A percentile compares a stretch with the other conserved stretches of the same genome.
These are phyloP conservation scores for Apantesis nais DNA, from an alignment of 2,888 invertebrate species.

Conservation along the genomic window DNA sequence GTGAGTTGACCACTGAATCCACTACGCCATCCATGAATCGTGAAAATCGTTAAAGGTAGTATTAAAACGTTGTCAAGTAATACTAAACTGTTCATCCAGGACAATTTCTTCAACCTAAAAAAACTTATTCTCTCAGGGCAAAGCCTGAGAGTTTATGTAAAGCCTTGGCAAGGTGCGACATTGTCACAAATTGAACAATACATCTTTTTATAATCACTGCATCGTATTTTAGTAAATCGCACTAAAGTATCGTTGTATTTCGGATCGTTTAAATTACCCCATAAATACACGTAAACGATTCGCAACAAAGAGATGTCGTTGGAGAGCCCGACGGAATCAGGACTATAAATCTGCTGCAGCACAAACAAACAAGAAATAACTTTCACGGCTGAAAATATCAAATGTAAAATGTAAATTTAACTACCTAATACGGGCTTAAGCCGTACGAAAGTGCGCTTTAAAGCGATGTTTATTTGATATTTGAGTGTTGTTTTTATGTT, in stretches of 20 bases:
- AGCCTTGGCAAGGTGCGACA: slow-evolving; percentile 27
- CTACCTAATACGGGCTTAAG: slow-evolving; percentile 81
- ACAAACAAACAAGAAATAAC: slow-evolving; percentile 73
- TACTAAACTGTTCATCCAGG: not conserved
- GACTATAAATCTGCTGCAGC: slow-evolving; percentile 72
- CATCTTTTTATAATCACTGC: slow-evolving; percentile 60
- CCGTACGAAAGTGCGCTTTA: slow-evolving; percentile 70
- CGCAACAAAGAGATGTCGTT: slow-evolving; percentile 73
- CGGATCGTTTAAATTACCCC: slow-evolving; percentile 75
- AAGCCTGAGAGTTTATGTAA: not conserved
- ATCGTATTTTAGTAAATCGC: slow-evolving; percentile 63
- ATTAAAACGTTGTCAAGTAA: not conserved
- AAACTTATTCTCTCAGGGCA: not conserved
- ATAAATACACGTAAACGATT: slow-evolving; percentile 78
- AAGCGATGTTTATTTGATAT: slow-evolving; percentile 79
- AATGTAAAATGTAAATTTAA: slow-evolving; percentile 84
- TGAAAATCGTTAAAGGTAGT: not conserved
- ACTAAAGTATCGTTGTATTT: slow-evolving; percentile 71
- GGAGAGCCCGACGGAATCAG: slow-evolving; percentile 58
- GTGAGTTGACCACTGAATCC: no score
- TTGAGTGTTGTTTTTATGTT: slow-evolving; percentile 82
- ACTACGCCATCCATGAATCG: no score
- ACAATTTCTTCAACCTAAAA: not conserved
- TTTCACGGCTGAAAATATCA: slow-evolving; percentile 83
- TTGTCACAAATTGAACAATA: slow-evolving; percentile 38